These are phyloP conservation scores for Chrysomallon squamiferum DNA, from an alignment of 1,140 invertebrate genomes.

Conservation along the genomic window DNA sequence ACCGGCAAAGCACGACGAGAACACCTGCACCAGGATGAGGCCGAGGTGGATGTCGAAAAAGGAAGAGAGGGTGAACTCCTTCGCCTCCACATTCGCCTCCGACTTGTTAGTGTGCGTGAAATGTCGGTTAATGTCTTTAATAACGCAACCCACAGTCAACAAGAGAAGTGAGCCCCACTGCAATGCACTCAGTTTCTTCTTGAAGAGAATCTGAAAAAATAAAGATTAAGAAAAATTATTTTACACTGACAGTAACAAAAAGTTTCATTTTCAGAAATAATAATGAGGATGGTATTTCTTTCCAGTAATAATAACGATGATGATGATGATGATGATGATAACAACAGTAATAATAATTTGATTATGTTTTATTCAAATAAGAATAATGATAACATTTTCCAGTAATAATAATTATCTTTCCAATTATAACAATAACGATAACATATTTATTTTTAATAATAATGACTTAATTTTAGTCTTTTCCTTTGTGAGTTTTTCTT, in stretches of 20 bases:
- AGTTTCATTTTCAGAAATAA: too few relatives aligned
- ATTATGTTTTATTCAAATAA: too few relatives aligned
- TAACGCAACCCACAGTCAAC: conserved; percentile 87
- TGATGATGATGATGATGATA: too few relatives aligned
- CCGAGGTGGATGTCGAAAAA: conserved; percentile 71
- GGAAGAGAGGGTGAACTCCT: not conserved
- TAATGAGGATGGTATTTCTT: not conserved
- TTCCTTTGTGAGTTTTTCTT: too few relatives aligned
- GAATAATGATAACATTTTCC: too few relatives aligned
- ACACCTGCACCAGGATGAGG: conserved; percentile 80
- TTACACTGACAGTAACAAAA: too few relatives aligned
- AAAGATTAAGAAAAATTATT: conserved; percentile 30
- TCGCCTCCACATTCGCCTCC: not conserved
- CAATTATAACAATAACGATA: too few relatives aligned
- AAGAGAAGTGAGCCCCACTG: conserved; percentile 91
- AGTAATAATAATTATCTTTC: too few relatives aligned
- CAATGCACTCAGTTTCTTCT: conserved; percentile 78
- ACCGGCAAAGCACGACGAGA: conserved; percentile 92
- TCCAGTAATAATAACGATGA: too few relatives aligned
- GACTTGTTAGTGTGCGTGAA: not conserved
- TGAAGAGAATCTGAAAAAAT: conserved; percentile 78
- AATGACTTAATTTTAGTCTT: too few relatives aligned
- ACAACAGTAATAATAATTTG: too few relatives aligned
- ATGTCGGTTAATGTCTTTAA: conserved; percentile 82
- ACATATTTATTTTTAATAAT: too few relatives aligned